phyloP scores from a whole-genome alignment of 1,140 invertebrate species.

The Drosophila ogumai region DNA sequence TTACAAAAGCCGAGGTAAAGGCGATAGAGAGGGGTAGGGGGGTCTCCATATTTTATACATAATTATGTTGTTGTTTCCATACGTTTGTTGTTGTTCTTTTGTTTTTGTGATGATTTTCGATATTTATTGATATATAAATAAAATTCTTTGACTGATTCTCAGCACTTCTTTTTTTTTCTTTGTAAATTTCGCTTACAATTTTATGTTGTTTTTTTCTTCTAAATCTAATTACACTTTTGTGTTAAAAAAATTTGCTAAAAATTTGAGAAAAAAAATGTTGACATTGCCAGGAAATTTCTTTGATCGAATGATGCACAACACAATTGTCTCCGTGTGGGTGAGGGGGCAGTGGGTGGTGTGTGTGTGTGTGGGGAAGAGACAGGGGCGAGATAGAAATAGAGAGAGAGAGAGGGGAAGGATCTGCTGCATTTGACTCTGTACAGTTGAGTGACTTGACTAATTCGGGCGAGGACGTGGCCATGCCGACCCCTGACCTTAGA shows the following conservation, averaged over 20 bases:
- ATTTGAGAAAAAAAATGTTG: conserved; percentile 41
- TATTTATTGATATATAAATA: conserved; percentile 63
- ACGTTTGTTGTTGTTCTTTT: conserved; percentile 1
- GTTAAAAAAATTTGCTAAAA: conserved; percentile 63
- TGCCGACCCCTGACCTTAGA: conserved; percentile 87
- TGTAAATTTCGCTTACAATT: conserved; percentile 58
- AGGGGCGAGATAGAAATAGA: background rate
- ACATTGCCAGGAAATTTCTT: conserved; percentile 44
- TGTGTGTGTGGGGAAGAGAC: conserved; percentile 12
- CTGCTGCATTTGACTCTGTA: conserved; percentile 69
- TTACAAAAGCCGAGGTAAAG: conserved; percentile 61
- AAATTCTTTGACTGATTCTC: conserved; percentile 36
- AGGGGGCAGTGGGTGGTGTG: conserved; percentile 12
- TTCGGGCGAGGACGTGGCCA: conserved; percentile 33
- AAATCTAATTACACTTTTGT: conserved; percentile 46
- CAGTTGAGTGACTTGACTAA: conserved; percentile 77
- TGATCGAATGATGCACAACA: conserved; percentile 36
- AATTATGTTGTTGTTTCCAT: conserved; percentile 27
- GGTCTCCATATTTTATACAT: conserved; percentile 19
- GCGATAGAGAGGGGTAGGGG: conserved; percentile 10
- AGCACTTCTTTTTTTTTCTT: conserved; percentile 35
- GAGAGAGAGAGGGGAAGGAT: conserved; percentile 10
- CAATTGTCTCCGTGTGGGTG: conserved; percentile 41
- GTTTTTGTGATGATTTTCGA: conserved; percentile 13
- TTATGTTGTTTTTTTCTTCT: conserved; percentile 33